Base-by-base conservation (phyloP, 2,113 vertebrate species). In the Chlorodrepanis virens region DNA sequence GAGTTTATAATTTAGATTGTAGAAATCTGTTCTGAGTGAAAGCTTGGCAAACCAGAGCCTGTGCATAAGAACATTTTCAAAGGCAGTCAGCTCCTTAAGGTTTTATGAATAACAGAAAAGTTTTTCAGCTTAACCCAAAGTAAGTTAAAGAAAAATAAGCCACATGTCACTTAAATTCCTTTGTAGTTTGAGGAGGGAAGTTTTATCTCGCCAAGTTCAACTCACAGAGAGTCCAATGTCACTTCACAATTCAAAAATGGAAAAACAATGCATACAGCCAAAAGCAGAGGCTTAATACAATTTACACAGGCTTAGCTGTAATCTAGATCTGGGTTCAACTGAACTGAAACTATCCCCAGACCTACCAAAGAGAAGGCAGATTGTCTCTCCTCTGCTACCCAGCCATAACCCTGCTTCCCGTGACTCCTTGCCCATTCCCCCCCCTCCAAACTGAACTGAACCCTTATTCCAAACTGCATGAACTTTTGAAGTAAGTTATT, bases 11-110 rank as follows among this genome's bases (percentile, higher is more conserved):
- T 94, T n/a, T 95, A 80, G 42, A 72, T 85, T 49, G 33, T 91
- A 96, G 97, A 93, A 96, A 89, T 79, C 80, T 47, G 90, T 61
- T 93, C 61, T 60, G 57, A 91, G 65, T 65, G 81, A 72, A 94
- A 94, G 50, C 45, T n/a, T 87, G 89, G 83, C 77, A 78, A 31
- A 78, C 9, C 31, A 56, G 44, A 60, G 47, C 28, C 61, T 50
- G 10, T 33, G 61, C 70, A 53, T 50, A 53, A 52, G 74, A 78
- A 93, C 18, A 57, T 82, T 61, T 81, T 94, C 83, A 57, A 61
- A 81, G 37, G 28, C 56, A 93, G 57, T 86, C 92, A 94, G 67
- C 44, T 91, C 15, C 52, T 88, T 45, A 79, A 84, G 56, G 45
- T 64, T 81, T 92, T 75, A 56, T 28, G 31, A 91, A 57, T 25